Evolutionary conservation across 2,888 invertebrate genomes (phyloP).

Genomic region (Holacanthella duospinosa): DNA sequence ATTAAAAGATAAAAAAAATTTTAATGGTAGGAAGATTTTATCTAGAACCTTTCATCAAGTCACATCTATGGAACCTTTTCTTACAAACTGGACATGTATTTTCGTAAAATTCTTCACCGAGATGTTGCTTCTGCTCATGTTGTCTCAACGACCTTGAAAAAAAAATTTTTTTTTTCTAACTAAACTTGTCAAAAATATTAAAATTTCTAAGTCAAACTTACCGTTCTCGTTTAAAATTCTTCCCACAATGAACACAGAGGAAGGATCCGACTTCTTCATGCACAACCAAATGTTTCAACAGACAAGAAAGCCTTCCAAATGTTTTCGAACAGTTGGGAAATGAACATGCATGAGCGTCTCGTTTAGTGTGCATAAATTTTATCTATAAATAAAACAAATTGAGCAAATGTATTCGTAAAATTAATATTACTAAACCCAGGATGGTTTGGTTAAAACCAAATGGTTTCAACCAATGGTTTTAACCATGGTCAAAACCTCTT

Average conservation of each 20-base stretch:
- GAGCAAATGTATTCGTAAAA: too few relatives aligned
- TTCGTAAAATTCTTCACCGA: background rate
- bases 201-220: too few relatives aligned
- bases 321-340: slow-evolving; percentile 6
- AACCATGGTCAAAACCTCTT: too few relatives aligned
- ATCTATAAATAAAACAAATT: background rate
- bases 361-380: slow-evolving; percentile 6
- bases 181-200: background rate
- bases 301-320: background rate
- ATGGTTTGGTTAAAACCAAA: too few relatives aligned
- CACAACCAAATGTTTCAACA: background rate
- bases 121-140: slow-evolving; percentile 7
- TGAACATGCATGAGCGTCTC: background rate
- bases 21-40: background rate
- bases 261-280: slow-evolving; percentile 4
- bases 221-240: slow-evolving; percentile 3
- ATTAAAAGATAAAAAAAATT: background rate
- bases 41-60: background rate
- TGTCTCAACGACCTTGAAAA: background rate
- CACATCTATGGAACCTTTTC: background rate
- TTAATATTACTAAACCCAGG: too few relatives aligned
- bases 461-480: too few relatives aligned
- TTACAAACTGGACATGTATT: background rate
- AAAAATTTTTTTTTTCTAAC: background rate
- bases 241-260: slow-evolving; percentile 5